Evolutionary conservation across 2,797 vertebrate genomes (phyloP), one percentile per base, ranked within the genome.

Genomic region (Lithobates sylvaticus): DNA sequence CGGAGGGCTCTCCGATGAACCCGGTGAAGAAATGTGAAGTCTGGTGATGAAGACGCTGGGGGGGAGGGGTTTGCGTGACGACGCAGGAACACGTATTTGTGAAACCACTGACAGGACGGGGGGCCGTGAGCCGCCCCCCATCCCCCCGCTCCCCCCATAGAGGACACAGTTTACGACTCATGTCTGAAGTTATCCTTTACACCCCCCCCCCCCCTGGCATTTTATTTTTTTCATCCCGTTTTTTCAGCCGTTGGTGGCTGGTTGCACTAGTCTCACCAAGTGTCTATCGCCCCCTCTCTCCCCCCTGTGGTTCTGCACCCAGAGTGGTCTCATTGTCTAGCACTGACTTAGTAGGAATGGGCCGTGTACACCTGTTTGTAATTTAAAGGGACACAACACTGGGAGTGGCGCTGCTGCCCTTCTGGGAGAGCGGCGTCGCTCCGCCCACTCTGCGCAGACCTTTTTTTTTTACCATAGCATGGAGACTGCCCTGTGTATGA

Each of bases 11-110:
- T 2, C 96, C 96, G 21, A 99, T 99, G 98, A 99, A 99, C 90
- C 98, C 98, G 0, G 93, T 88, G 76, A 95, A 93, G 65, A 99
- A 99, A 90, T 99, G 98, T 42, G 97, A 99, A 84, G 96, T 99
- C 54, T 99, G 98, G 98, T 99, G 94, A 91, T 54, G 16, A 50
- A 10, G 47, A 18, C 5, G 50, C 47, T 5, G 36, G 50, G 50
- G 29, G 29, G 29, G 29, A 32, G 29, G 29, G 29, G 29, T 1
- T 21, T 18, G 50, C 13, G 6, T 1, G 1, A 0, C 1, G 29
- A 42, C 10, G n/a, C 23, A 36, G 39, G 26, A 18, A 29, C 15
- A 34, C 29, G 16, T 9, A 36, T 54, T 18, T 44, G 77, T 70
- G 44, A 77, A 81, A 84, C 76, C 76, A 88, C 82, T 81, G 64